Percentiles rank a stretch among this genome's conserved stretches.
Conservation (phyloP, 2,797 vertebrate genomes). For the Babyrousa celebensis region DNA sequence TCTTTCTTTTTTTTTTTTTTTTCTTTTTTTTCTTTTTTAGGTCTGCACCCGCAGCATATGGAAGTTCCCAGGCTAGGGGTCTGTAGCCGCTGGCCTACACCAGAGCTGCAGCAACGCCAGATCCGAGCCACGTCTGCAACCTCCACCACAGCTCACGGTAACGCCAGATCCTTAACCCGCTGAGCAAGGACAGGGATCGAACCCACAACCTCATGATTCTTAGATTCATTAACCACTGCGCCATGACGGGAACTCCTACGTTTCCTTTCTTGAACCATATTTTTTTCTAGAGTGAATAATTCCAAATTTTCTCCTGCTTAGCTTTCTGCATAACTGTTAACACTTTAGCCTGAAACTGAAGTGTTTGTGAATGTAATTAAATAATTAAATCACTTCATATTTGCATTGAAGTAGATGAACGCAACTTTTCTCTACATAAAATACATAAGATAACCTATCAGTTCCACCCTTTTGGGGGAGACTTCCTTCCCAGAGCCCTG, state of each 20-base stretch:
- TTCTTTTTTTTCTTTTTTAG: too few species aligned
- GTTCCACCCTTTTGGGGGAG: background rate
- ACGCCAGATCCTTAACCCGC: too few species aligned
- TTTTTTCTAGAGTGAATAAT: constrained; percentile 36
- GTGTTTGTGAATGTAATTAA: background rate
- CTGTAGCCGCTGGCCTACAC: too few species aligned
- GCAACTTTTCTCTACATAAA: background rate
- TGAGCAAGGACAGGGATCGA: too few species aligned
- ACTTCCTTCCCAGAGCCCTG: background rate
- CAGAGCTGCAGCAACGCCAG: too few species aligned
- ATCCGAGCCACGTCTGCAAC: too few species aligned
- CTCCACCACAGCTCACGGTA: too few species aligned
- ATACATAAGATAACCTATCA: background rate
- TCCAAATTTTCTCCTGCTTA: constrained; percentile 39
- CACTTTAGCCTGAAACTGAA: background rate
- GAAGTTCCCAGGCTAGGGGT: too few species aligned
- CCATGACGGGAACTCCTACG: too few species aligned
- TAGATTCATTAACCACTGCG: too few species aligned
- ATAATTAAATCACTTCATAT: background rate
- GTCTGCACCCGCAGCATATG: too few species aligned
- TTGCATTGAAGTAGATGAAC: background rate
- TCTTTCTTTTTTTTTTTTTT: background rate
- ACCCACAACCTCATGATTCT: too few species aligned
- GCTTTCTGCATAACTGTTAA: background rate
- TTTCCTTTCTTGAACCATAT: background rate